Base-by-base conservation (phyloP, 1,140 invertebrate genomes). In the fruit fly (Drosophila melanogaster) region DNA sequence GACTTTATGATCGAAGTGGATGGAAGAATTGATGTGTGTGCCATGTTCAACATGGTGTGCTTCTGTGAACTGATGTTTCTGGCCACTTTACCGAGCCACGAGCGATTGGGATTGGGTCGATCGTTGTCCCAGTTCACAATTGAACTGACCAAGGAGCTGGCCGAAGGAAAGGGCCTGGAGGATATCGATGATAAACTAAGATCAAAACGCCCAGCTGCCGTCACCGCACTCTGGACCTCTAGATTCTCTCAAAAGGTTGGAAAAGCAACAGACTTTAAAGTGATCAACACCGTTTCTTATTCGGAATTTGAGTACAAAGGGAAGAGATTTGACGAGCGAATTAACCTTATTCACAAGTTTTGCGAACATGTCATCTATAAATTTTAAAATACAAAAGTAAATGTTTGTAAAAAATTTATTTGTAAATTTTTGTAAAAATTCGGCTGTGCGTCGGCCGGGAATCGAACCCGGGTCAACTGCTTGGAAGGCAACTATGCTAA, bases 401-500 rank as follows among this genome's bases (percentile, higher is more conserved):
- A 54, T 43, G 0, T 38, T 11, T 10, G 1, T 19, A 10, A 43
- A 43, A 17, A 43, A 0, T 38, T 37, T 38, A 3, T n/a, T n/a
- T n/a, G n/a, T 26, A 15, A 38, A 54, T 43, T 4, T 38, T 11
- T 10, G 1, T 19, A 10, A 43, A 43, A 17, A 43, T 38, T 37
- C 14, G 1, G 15, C 1, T 41, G 40, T 17, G 15, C 40, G 40
- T 41, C 40, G 40, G 95, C 96, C 96, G 96, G 95, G 96, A 97
- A 96, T 97, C 96, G 96, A 97, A 97, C 96, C 95, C 96, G 96
- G 96, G 96, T 97, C 96, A 96, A 96, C 95, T 97, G 96, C 96
- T 97, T 97, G 96, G 96, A 96, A 96, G 95, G 95, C 95, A 96
- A 95, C 94, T 95, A 96, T 96, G 95, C 95, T 96, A 93, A 96